Conservation (phyloP, 2,113 vertebrate species). For the Stomatorhinus ivindoensis region DNA sequence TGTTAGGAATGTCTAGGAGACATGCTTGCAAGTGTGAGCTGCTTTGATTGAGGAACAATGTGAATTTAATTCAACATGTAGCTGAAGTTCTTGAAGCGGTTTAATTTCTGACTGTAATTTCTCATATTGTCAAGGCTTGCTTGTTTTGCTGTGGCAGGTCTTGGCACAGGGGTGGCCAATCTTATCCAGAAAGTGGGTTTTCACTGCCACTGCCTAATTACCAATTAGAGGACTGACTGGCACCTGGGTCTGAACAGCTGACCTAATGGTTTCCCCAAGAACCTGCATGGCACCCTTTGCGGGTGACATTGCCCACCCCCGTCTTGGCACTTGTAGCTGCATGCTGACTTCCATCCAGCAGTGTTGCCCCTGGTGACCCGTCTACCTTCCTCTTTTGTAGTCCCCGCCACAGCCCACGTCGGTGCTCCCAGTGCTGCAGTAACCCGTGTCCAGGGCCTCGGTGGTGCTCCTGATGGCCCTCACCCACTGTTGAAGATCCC, state of each 20-base stretch:
- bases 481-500: conserved; percentile 99
- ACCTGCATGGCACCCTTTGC: too few relatives aligned
- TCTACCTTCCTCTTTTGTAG: neutral
- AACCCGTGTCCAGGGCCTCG: conserved; percentile 98
- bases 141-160: neutral
- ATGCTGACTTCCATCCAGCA: neutral
- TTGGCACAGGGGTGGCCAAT: neutral
- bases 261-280: too few relatives aligned
- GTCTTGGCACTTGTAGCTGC: neutral
- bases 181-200: too few relatives aligned
- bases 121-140: neutral
- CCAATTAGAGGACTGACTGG: too few relatives aligned
- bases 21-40: neutral
- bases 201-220: too few relatives aligned
- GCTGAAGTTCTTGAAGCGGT: neutral
- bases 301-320: too few relatives aligned
- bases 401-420: conserved; percentile 66
- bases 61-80: neutral
- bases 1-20: neutral
- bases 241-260: too few relatives aligned
- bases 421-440: conserved; percentile 82
- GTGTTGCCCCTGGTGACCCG: conserved; percentile 10
- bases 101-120: neutral
- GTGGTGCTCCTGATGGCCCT: conserved; percentile 99
- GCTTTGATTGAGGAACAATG: neutral